Conservation (phyloP, 2,797 vertebrate species). For the Epinephelus awoara region DNA sequence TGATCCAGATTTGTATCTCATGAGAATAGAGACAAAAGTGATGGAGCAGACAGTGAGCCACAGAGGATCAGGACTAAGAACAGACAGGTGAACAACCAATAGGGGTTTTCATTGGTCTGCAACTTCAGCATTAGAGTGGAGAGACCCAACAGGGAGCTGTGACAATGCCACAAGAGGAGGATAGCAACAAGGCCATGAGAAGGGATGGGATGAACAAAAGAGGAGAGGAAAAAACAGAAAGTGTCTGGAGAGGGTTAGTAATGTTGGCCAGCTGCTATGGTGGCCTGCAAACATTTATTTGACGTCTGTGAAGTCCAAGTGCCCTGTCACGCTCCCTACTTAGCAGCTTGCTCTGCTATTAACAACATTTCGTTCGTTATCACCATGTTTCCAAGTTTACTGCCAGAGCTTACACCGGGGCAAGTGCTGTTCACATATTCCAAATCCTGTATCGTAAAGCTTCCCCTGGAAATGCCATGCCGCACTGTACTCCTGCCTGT, state of each 20-base stretch:
- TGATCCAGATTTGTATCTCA: conserved; percentile 27
- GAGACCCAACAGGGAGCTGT: background rate
- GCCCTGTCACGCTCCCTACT: conserved; percentile 60
- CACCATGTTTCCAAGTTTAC: conserved; percentile 63
- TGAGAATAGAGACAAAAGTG: conserved; percentile 25
- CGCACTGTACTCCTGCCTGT: conserved; percentile 40
- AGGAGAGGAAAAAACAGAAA: background rate
- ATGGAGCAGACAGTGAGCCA: conserved; percentile 14
- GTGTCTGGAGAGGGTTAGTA: conserved; percentile 20
- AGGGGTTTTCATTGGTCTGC: conserved; percentile 34
- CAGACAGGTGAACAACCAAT: conserved; percentile 30
- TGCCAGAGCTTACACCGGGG: conserved; percentile 29
- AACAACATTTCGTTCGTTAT: conserved; percentile 76
- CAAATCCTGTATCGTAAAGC: conserved; percentile 40
- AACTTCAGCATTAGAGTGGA: conserved; percentile 37
- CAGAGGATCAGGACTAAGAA: conserved; percentile 33
- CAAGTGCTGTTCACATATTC: conserved; percentile 45
- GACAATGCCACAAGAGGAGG: conserved; percentile 7
- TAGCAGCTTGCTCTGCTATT: conserved; percentile 59
- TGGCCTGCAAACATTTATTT: conserved; percentile 31
- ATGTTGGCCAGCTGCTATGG: conserved; percentile 48
- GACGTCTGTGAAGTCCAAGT: conserved; percentile 24
- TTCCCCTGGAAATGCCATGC: conserved; percentile 51
- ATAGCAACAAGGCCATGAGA: background rate
- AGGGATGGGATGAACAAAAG: conserved; percentile 9